A percentile compares a stretch with the other conserved stretches of the same genome.
These are phyloP conservation scores for Phyllotreta cruciferae DNA, from an alignment of 2,888 invertebrate genomes.

Conservation along the genomic window DNA sequence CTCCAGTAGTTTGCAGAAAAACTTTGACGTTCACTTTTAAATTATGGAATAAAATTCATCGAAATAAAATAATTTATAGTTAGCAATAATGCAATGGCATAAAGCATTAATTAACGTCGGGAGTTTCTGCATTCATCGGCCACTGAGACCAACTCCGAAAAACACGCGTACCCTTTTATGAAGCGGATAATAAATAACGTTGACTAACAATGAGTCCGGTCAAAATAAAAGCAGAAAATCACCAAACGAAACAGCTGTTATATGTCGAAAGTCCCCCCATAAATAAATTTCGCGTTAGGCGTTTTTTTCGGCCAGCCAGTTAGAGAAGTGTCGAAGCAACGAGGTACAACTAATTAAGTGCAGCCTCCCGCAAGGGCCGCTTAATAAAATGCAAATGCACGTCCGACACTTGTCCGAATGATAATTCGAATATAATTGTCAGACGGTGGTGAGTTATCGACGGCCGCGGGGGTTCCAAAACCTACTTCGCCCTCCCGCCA, in stretches of 20 bases:
- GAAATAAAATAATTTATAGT: no score
- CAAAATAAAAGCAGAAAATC: constrained; percentile 6
- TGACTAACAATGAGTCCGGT: constrained; percentile 8
- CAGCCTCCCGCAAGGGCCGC: constrained; percentile 42
- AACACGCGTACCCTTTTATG: constrained; percentile 6
- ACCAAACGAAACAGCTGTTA: constrained; percentile 13
- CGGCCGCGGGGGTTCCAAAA: constrained; percentile 52
- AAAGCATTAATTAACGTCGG: no score
- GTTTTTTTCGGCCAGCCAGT: constrained; percentile 16
- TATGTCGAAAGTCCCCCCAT: constrained; percentile 13
- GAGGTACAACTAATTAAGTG: constrained; percentile 46
- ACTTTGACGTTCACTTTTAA: no score
- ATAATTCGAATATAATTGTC: constrained; percentile 57
- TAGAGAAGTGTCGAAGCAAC: constrained; percentile 22
- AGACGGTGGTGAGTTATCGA: constrained; percentile 57
- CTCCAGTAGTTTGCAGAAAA: no score
- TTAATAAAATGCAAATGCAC: constrained; percentile 49
- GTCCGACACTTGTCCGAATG: constrained; percentile 52
- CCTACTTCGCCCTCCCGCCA: constrained; percentile 46
- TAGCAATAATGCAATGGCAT: no score
- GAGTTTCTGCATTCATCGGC: no score
- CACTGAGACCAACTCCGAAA: no score
- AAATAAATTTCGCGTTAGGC: constrained; percentile 22
- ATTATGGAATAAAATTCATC: no score
- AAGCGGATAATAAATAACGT: constrained; percentile 11